phyloP scores from a whole-genome alignment of 1,140 invertebrate species.

The Manduca sexta region DNA sequence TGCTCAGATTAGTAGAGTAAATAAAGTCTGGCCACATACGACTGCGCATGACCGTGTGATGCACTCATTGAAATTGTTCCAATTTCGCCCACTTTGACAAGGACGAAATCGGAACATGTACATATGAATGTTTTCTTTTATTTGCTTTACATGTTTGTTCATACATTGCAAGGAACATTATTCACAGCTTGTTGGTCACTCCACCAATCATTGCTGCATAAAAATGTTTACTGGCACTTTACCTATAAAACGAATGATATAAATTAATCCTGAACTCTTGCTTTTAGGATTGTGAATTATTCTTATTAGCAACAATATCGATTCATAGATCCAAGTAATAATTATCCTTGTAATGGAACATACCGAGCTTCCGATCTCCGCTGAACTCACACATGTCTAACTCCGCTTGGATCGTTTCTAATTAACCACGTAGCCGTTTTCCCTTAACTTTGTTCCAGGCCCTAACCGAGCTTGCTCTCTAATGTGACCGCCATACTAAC shows the following conservation, averaged over 20 bases:
- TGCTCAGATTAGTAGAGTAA: slow-evolving; percentile 2
- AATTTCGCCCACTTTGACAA: slow-evolving; percentile 11
- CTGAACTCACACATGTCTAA: slow-evolving; percentile 51
- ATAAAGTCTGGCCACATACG: slow-evolving; percentile 10
- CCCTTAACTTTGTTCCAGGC: slow-evolving; percentile 74
- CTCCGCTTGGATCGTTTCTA: slow-evolving; percentile 61
- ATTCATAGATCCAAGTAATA: slow-evolving; percentile 22
- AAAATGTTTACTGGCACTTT: no score
- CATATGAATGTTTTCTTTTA: slow-evolving; percentile 37
- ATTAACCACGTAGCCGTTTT: slow-evolving; percentile 67
- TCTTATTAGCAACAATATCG: no score
- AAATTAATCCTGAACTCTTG: no score
- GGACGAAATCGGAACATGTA: slow-evolving; percentile 14
- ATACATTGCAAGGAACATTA: slow-evolving; percentile 62
- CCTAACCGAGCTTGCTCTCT: slow-evolving; percentile 74
- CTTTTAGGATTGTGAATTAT: no score
- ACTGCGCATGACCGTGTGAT: slow-evolving; percentile 20
- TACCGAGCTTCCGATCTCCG: slow-evolving; percentile 35
- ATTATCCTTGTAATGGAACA: slow-evolving; percentile 52
- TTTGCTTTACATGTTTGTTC: slow-evolving; percentile 48
- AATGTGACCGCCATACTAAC: slow-evolving; percentile 74
- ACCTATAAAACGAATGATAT: no score
- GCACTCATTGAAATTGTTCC: slow-evolving; percentile 29
- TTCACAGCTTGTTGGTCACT: slow-evolving; percentile 27
- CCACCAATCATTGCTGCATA: background rate